A percentile compares a stretch with the other conserved stretches of the same genome.
Conservation (phyloP, 2,888 invertebrate species). For the Gerosis bhagava region DNA sequence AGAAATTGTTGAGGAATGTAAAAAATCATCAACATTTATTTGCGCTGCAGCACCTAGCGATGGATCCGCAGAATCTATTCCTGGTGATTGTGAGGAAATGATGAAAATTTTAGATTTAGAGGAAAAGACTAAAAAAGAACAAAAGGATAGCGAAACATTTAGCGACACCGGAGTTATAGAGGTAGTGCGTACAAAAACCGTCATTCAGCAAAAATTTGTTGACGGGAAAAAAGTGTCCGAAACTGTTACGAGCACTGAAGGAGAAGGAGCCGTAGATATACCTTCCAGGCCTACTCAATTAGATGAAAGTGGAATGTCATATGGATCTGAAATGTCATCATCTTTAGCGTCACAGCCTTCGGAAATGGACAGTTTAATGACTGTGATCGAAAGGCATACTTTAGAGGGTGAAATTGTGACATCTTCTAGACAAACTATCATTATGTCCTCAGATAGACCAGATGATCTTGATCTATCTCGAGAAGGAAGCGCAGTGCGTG, state of each 20-base stretch:
- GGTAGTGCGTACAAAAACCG: slow-evolving; percentile 69
- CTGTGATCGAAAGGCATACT: slow-evolving; percentile 65
- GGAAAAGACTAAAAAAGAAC: slow-evolving; percentile 57
- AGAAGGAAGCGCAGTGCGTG: slow-evolving; percentile 67
- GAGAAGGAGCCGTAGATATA: slow-evolving; percentile 72
- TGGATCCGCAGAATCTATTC: slow-evolving; percentile 75
- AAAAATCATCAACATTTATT: slow-evolving; percentile 65
- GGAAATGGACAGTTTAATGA: slow-evolving; percentile 75
- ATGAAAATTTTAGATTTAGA: slow-evolving; percentile 81
- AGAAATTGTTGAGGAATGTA: slow-evolving; percentile 67
- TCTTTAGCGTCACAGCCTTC: slow-evolving; percentile 77
- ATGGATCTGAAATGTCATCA: slow-evolving; percentile 77
- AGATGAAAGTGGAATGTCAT: slow-evolving; percentile 67
- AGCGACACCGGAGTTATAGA: slow-evolving; percentile 65
- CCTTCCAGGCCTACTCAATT: slow-evolving; percentile 57
- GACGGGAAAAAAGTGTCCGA: slow-evolving; percentile 77
- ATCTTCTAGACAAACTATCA: slow-evolving; percentile 59
- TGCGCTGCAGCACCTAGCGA: slow-evolving; percentile 75
- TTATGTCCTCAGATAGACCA: slow-evolving; percentile 61
- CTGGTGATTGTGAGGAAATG: slow-evolving; percentile 84
- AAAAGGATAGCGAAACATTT: slow-evolving; percentile 49
- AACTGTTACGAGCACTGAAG: slow-evolving; percentile 63
- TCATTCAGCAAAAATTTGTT: slow-evolving; percentile 71
- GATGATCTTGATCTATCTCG: slow-evolving; percentile 71
- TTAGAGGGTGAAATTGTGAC: slow-evolving; percentile 75